Conservation (phyloP, 2,797 vertebrate genomes). For the Mionectes olivaceus region DNA sequence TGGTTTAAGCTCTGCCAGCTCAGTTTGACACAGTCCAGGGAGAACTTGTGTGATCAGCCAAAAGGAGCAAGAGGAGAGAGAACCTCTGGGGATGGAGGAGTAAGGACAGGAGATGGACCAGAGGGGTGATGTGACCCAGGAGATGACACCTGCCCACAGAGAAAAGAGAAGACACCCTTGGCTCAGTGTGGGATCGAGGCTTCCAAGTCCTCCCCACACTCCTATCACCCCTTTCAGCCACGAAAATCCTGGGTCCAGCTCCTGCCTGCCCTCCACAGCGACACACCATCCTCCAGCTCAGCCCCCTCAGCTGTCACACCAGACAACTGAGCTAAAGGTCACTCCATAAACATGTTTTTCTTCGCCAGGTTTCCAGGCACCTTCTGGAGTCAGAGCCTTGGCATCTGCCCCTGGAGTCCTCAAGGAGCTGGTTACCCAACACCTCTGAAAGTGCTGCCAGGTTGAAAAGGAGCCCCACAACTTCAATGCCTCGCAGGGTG, state of each 20-base stretch:
- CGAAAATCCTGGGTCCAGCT: not conserved
- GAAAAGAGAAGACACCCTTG: not conserved
- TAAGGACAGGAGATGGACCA: not conserved
- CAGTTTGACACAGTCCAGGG: not conserved
- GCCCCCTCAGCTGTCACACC: not conserved
- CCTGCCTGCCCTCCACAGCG: not conserved
- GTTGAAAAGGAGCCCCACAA: not conserved
- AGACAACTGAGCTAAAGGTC: constrained; percentile 52
- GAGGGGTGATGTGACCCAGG: too few species aligned
- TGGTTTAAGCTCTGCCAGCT: not conserved
- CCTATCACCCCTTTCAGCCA: not conserved
- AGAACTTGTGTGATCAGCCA: not conserved
- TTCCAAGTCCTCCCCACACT: not conserved
- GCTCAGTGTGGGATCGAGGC: fast-evolving
- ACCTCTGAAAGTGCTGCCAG: not conserved
- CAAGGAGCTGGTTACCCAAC: constrained; percentile 52
- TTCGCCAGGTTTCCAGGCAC: constrained; percentile 5
- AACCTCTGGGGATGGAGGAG: not conserved
- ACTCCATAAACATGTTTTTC: constrained; percentile 52
- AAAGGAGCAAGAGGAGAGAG: not conserved
- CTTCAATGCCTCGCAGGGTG: not conserved
- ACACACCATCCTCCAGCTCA: not conserved
- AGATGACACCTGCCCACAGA: not conserved
- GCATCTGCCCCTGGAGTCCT: not conserved
- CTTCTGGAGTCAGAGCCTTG: constrained; percentile 21